Conservation (phyloP, 2,888 invertebrate species). For the Polyploca ridens region DNA sequence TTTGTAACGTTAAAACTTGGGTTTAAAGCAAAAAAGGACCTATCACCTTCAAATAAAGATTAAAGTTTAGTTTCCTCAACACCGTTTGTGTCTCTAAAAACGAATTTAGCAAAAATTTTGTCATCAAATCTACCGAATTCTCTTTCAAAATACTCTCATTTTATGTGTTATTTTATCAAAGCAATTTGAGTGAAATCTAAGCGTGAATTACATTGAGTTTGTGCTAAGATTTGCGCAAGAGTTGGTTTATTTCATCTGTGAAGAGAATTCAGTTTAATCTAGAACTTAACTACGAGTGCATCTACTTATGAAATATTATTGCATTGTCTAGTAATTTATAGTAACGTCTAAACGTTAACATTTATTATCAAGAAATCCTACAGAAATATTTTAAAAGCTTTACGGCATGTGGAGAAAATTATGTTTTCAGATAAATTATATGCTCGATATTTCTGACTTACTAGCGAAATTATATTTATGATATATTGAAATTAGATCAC, state of each 20-base stretch:
- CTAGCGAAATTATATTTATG: not conserved
- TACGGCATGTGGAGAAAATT: conserved; percentile 3
- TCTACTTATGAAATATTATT: conserved; percentile 82
- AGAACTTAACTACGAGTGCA: conserved; percentile 64
- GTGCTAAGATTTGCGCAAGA: conserved; percentile 19
- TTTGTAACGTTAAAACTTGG: too few species aligned
- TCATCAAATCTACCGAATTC: conserved; percentile 41
- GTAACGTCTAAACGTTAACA: conserved; percentile 67
- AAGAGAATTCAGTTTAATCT: conserved; percentile 47
- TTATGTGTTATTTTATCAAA: not conserved
- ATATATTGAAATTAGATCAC: conserved; percentile 1
- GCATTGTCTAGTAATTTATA: conserved; percentile 67
- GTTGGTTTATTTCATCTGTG: conserved; percentile 19
- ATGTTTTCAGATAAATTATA: not conserved
- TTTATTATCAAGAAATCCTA: conserved; percentile 56
- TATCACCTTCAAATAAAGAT: too few species aligned
- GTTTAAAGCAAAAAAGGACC: too few species aligned
- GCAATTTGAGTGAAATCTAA: conserved; percentile 13
- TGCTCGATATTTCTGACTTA: not conserved
- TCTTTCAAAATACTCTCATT: conserved; percentile 29
- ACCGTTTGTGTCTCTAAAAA: not conserved
- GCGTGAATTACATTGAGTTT: conserved; percentile 26
- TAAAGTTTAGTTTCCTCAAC: too few species aligned
- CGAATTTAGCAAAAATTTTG: conserved; percentile 20
- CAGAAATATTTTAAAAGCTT: conserved; percentile 34